phyloP scores from a whole-genome alignment of 2,113 vertebrate genomes.

The Passer domesticus region DNA sequence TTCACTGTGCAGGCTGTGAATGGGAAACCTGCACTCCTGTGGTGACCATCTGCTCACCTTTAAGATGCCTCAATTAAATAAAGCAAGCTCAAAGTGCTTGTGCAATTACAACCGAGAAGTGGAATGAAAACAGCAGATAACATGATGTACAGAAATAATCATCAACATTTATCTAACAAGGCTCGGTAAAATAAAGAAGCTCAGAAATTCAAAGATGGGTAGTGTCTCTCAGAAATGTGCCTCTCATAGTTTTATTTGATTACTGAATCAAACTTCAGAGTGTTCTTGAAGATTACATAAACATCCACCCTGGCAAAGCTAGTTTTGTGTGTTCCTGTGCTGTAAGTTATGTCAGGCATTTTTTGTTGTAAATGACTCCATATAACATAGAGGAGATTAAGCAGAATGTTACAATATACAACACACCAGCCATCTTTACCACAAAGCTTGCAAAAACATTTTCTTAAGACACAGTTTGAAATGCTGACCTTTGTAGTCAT shows the following conservation, averaged over 20 bases:
- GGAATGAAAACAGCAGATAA: background rate
- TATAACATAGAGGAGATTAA: conserved; percentile 47
- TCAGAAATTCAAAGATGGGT: conserved; percentile 1
- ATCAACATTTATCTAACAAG: background rate
- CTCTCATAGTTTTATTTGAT: conserved; percentile 38
- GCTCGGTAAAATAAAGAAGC: background rate
- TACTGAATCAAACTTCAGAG: conserved; percentile 44
- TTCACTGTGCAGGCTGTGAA: background rate
- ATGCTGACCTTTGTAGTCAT: conserved; percentile 49
- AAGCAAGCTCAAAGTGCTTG: background rate
- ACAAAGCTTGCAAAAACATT: conserved; percentile 61
- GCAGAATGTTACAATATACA: conserved; percentile 62
- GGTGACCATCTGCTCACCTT: conserved; percentile 26
- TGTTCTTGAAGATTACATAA: conserved; percentile 20
- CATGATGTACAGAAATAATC: background rate
- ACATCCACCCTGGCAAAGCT: conserved; percentile 22
- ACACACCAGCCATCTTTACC: conserved; percentile 19
- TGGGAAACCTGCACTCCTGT: background rate
- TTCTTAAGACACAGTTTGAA: conserved; percentile 60
- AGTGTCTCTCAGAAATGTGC: background rate
- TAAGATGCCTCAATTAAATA: background rate
- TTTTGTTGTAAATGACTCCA: conserved; percentile 26
- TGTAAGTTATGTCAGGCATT: conserved; percentile 58
- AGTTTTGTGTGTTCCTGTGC: conserved; percentile 48
- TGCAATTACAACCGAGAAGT: background rate